Base-by-base conservation (phyloP, 2,797 vertebrate genomes). In the Pangasius macronema region DNA sequence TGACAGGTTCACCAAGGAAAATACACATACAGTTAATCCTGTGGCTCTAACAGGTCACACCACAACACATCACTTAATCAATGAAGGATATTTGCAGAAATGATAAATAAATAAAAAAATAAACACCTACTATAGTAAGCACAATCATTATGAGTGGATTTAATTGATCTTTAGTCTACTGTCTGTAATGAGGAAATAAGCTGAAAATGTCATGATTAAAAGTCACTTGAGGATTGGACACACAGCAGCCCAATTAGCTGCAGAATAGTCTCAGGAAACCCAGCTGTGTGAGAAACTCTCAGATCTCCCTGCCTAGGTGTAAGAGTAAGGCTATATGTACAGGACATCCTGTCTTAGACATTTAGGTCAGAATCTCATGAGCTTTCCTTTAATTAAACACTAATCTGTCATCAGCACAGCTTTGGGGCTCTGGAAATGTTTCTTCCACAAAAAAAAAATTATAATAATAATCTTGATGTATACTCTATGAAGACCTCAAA, bases 1-100 rank as follows among this genome's bases (percentile, higher is more conserved):
- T 95, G 94, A 95, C 95, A 95, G 93, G 85, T 93, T 91, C 85
- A 61, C 90, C 80, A 53, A 73, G 88, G 89, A 92, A 93, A 91
- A 90, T 72, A 92, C 90, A 81, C 84, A 59, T 79, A 84, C 72
- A 91, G 85, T 84, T 88, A 91, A 86, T 75, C 46, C 86, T 73
- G 65, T 87, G 89, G 84, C 91, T 91, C 85, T 85, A 87, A 59
- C 27, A 27, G 11, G 59, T 53, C 59, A 65, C 53, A 67, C n/a
- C 73, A 72, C 68, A 90, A 94, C 94, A 94, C 90, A 89, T 86
- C 76, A 10, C 4, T 88, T 89, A 89, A 86, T 30, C 86, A 92
- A 83, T 87, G 22, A 87, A 67, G 61, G 65, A 85, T 85, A 87
- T 53, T 68, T 65, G 39, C 39, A 65, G 18, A 81, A 36, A 73